These are phyloP conservation scores for Zelostemma sp. DNA, from an alignment of 1,140 invertebrate genomes.

Conservation along the genomic window DNA sequence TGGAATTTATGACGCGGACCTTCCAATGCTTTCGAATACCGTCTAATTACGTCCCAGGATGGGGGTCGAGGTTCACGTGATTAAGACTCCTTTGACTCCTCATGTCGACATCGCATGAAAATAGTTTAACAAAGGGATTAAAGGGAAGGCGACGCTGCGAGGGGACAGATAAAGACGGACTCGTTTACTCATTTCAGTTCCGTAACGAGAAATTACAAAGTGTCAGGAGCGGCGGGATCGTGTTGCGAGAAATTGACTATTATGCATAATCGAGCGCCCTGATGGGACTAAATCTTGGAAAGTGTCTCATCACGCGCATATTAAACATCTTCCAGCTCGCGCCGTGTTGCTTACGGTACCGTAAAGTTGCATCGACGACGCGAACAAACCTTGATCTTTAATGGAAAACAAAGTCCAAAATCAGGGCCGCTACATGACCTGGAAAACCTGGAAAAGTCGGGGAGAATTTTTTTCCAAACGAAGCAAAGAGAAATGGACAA, in stretches of 20 bases:
- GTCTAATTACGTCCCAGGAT: slow-evolving; percentile 41
- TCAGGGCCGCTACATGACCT: no score
- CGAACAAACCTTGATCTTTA: no score
- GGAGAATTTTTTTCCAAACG: no score
- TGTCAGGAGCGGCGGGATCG: slow-evolving; percentile 26
- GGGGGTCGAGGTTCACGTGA: slow-evolving; percentile 44
- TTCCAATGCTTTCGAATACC: slow-evolving; percentile 49
- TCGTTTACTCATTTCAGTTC: slow-evolving; percentile 36
- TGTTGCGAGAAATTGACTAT: slow-evolving; percentile 44
- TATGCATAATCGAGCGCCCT: slow-evolving; percentile 36
- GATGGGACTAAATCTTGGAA: slow-evolving; percentile 29
- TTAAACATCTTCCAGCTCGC: background rate
- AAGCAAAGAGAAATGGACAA: no score
- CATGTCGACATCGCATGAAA: slow-evolving; percentile 37
- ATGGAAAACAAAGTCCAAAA: no score
- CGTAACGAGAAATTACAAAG: slow-evolving; percentile 46
- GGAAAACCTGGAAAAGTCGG: no score
- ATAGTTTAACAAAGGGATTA: slow-evolving; percentile 22
- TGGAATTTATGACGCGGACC: slow-evolving; percentile 54
- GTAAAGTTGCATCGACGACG: no score
- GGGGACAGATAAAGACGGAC: slow-evolving; percentile 25
- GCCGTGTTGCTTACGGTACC: no score
- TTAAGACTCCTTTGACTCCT: slow-evolving; percentile 52
- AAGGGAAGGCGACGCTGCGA: slow-evolving; percentile 5
- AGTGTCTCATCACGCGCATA: slow-evolving; percentile 33